Conservation (phyloP, 2,113 vertebrate genomes). For the Elaphurus davidianus region DNA sequence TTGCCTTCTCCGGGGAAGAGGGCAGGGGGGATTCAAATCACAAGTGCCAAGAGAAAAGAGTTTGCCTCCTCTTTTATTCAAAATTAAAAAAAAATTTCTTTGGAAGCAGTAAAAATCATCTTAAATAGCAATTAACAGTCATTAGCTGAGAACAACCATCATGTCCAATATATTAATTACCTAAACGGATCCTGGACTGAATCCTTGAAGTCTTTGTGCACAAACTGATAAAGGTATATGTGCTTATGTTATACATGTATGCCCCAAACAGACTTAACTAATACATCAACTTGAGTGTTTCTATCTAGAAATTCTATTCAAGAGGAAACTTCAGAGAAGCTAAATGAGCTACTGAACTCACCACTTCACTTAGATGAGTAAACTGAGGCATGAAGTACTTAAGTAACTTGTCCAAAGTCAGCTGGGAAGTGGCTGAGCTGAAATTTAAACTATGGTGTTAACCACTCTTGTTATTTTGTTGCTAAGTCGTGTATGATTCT, state of each 20-base stretch:
- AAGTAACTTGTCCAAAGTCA: not conserved
- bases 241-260: not conserved
- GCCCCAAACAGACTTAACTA: not conserved
- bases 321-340: not conserved
- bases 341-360: not conserved
- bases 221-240: not conserved
- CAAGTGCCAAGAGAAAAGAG: not conserved
- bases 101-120: not conserved
- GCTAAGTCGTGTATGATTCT: not conserved
- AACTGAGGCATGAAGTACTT: not conserved
- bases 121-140: constrained; percentile 14
- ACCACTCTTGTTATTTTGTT: not conserved
- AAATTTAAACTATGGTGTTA: not conserved
- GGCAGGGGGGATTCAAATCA: not conserved
- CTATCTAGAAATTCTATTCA: not conserved
- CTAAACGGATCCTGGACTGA: not conserved
- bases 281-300: not conserved
- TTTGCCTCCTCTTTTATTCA: constrained; percentile 19
- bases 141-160: constrained; percentile 17
- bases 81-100: not conserved
- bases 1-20: not conserved
- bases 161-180: constrained; percentile 17
- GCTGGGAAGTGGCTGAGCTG: not conserved
- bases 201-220: not conserved
- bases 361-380: not conserved